A percentile compares a stretch with the other conserved stretches of the same genome.
Evolutionary conservation across 2,888 invertebrate species (phyloP).

Genomic region (Hedychridium roseum): DNA sequence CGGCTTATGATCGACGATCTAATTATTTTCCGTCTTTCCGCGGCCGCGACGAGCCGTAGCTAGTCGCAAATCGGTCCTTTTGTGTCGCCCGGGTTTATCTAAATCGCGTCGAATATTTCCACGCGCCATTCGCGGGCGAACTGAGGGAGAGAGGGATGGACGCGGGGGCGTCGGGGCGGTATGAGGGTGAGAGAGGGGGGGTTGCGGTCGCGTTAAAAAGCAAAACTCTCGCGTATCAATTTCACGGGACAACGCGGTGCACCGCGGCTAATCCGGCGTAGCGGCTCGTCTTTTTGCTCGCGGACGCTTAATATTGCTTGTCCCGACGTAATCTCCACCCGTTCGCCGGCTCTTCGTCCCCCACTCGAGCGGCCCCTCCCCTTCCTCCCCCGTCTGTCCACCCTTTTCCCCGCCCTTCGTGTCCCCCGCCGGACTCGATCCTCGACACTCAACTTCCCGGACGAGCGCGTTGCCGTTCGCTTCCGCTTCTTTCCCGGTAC

Average conservation of each 20-base stretch:
- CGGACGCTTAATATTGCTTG: constrained; percentile 56
- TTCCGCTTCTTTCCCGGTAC: constrained; percentile 37
- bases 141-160: too few species aligned
- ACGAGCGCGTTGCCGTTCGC: constrained; percentile 15
- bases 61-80: constrained; percentile 32
- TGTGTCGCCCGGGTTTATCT: constrained; percentile 34
- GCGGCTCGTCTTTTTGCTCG: constrained; percentile 56
- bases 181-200: background rate
- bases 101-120: constrained; percentile 45
- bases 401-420: constrained; percentile 21
- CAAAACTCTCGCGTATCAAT: constrained; percentile 47
- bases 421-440: constrained; percentile 5
- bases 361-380: constrained; percentile 4
- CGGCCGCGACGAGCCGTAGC: constrained; percentile 22
- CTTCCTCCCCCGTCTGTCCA: constrained; percentile 21
- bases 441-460: background rate
- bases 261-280: constrained; percentile 52
- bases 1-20: constrained; percentile 42
- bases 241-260: constrained; percentile 56
- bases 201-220: constrained; percentile 39
- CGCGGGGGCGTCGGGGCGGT: constrained; percentile 4
- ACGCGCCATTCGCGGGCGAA: too few species aligned
- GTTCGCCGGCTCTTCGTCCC: constrained; percentile 22
- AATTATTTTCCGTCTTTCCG: constrained; percentile 45
- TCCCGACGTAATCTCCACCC: constrained; percentile 51